Evolutionary conservation across 2,113 vertebrate species (phyloP).

Genomic region (Xiphias gladius): DNA sequence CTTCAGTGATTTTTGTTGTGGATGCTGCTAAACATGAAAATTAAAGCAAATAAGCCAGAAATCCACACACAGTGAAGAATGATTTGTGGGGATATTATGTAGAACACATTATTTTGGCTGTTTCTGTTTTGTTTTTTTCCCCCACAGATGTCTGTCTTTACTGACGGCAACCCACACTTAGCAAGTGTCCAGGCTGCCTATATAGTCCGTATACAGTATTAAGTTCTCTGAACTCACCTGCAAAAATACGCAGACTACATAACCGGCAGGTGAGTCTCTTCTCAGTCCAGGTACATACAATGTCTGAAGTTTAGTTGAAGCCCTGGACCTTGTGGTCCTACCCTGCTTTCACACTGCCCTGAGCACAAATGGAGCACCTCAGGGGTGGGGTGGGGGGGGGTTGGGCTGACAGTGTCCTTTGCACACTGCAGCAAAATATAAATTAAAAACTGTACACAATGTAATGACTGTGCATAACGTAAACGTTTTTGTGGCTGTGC

Average conservation of each 20-base stretch:
- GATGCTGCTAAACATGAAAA: conserved; percentile 20
- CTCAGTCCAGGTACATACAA: conserved; percentile 6
- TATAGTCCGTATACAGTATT: background rate
- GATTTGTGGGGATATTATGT: background rate
- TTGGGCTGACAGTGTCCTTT: too few relatives aligned
- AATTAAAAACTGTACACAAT: too few relatives aligned
- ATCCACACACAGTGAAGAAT: background rate
- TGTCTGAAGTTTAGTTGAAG: background rate
- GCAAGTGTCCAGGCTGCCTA: background rate
- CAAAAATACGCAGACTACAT: background rate
- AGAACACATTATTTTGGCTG: conserved; percentile 2
- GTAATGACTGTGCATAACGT: too few relatives aligned
- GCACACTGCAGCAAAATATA: too few relatives aligned
- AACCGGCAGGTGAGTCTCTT: conserved; percentile 10
- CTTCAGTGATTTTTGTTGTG: background rate
- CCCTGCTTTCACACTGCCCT: conserved; percentile 13
- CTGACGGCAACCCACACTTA: background rate
- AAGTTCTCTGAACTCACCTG: conserved; percentile 12
- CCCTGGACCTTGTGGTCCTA: conserved; percentile 3
- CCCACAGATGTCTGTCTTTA: conserved; percentile 7
- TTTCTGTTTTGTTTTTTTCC: background rate
- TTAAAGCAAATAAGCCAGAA: conserved; percentile 57
- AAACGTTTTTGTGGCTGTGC: too few relatives aligned
- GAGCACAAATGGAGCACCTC: conserved; percentile 22
- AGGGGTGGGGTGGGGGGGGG: background rate